Conservation (phyloP, 2,113 vertebrate genomes). For the Plotosus lineatus region DNA sequence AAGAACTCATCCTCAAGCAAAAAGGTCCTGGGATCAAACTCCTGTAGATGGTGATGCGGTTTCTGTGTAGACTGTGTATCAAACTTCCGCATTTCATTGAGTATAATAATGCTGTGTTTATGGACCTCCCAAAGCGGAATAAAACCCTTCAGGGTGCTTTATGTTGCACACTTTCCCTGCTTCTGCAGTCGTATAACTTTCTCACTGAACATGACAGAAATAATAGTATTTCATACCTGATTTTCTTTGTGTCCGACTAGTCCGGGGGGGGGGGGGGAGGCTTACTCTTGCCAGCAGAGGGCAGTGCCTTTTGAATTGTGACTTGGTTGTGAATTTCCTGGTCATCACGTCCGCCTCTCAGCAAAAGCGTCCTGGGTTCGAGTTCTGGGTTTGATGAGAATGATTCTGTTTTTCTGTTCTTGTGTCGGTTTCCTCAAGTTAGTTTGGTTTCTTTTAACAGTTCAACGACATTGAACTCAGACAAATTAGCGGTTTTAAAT, state of each 20-base stretch:
- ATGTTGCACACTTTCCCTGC: neutral
- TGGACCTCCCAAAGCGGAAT: neutral
- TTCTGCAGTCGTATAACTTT: neutral
- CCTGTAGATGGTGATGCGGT: too few relatives aligned
- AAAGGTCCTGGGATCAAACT: too few relatives aligned
- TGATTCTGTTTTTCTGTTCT: too few relatives aligned
- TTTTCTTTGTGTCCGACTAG: neutral
- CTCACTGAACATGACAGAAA: neutral
- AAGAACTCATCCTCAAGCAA: too few relatives aligned
- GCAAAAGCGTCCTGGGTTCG: too few relatives aligned
- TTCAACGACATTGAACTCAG: too few relatives aligned
- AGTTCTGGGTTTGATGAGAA: neutral
- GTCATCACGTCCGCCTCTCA: too few relatives aligned
- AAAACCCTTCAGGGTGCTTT: neutral
- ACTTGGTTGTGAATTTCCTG: neutral
- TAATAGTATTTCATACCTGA: neutral
- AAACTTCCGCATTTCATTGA: neutral
- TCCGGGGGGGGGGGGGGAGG: neutral
- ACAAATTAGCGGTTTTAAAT: too few relatives aligned
- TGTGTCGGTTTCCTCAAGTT: too few relatives aligned
- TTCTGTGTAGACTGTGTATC: too few relatives aligned
- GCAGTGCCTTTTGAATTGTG: neutral
- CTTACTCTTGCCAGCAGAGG: neutral
- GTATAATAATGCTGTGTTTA: neutral
- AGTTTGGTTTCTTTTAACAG: too few relatives aligned